Conservation (phyloP, 1,140 invertebrate genomes). For the Hycleus phaleratus region DNA sequence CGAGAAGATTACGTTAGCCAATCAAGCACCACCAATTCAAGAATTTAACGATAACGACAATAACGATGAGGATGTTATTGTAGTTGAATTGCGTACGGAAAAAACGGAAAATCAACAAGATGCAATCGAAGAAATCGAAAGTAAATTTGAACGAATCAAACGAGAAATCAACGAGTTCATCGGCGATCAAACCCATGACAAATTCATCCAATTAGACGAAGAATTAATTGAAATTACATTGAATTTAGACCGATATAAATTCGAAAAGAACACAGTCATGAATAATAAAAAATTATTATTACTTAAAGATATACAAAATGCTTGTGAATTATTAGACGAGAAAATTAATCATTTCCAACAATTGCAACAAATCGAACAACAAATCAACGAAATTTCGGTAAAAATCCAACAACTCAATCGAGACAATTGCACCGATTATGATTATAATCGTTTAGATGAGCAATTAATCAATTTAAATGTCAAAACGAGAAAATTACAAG, state of each 20-base stretch:
- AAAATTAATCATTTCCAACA: conserved; percentile 17
- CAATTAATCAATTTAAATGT: conserved; percentile 22
- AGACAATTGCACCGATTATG: background rate
- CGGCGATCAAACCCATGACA: conserved; percentile 13
- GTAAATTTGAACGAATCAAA: conserved; percentile 11
- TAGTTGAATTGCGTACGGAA: too few relatives aligned
- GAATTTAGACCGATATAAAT: conserved; percentile 11
- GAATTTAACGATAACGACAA: too few relatives aligned
- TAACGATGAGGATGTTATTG: too few relatives aligned
- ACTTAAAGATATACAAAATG: conserved; percentile 14
- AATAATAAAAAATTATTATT: conserved; percentile 17
- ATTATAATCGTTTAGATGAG: conserved; percentile 19
- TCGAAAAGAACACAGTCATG: conserved; percentile 5
- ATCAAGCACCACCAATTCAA: too few relatives aligned
- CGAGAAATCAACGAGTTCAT: conserved; percentile 19
- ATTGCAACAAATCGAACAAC: conserved; percentile 13
- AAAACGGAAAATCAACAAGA: background rate
- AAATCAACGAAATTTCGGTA: conserved; percentile 9
- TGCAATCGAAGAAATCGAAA: conserved; percentile 5
- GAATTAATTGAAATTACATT: conserved; percentile 8
- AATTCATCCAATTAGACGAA: conserved; percentile 23
- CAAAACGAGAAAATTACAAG: conserved; percentile 13
- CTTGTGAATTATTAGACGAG: conserved; percentile 17
- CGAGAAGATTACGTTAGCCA: too few relatives aligned
- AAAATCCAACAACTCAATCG: conserved; percentile 16